Evolutionary conservation across 2,888 invertebrate species (phyloP).

Genomic region (Phyllotreta striolata): DNA sequence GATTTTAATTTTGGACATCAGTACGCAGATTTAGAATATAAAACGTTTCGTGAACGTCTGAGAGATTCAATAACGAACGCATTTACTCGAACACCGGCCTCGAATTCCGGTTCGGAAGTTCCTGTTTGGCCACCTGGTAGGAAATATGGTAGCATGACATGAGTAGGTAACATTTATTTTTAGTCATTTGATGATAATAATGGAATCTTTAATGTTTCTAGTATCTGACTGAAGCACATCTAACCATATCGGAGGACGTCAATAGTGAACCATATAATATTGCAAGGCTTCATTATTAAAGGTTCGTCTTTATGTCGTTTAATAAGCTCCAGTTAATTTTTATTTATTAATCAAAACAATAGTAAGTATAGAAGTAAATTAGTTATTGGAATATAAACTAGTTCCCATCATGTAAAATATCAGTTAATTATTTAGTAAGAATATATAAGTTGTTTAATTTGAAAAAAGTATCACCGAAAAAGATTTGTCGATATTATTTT

Average conservation of each 20-base stretch:
- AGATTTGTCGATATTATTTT: too few relatives aligned
- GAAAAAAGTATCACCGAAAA: too few relatives aligned
- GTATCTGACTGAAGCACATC: slow-evolving; percentile 6
- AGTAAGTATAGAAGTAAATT: too few relatives aligned
- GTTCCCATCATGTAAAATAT: too few relatives aligned
- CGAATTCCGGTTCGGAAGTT: slow-evolving; percentile 52
- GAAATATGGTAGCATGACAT: slow-evolving; percentile 67
- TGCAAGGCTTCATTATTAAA: too few relatives aligned
- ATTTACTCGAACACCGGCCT: slow-evolving; percentile 59
- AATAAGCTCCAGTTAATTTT: too few relatives aligned
- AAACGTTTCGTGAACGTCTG: slow-evolving; percentile 84
- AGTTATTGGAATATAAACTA: too few relatives aligned
- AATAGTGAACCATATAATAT: not conserved
- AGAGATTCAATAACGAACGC: slow-evolving; percentile 77
- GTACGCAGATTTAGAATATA: slow-evolving; percentile 83
- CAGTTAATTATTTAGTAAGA: too few relatives aligned
- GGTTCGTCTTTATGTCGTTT: too few relatives aligned
- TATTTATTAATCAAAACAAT: too few relatives aligned
- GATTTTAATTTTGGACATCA: slow-evolving; percentile 89
- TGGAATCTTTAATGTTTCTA: not conserved
- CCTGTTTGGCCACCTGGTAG: slow-evolving; percentile 60
- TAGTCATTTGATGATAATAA: not conserved
- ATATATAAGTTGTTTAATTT: too few relatives aligned
- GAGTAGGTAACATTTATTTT: slow-evolving; percentile 21
- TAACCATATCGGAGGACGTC: slow-evolving; percentile 6